Evolutionary conservation across 2,797 vertebrate species (phyloP).

Genomic region (Scolopax bukidnonensis): DNA sequence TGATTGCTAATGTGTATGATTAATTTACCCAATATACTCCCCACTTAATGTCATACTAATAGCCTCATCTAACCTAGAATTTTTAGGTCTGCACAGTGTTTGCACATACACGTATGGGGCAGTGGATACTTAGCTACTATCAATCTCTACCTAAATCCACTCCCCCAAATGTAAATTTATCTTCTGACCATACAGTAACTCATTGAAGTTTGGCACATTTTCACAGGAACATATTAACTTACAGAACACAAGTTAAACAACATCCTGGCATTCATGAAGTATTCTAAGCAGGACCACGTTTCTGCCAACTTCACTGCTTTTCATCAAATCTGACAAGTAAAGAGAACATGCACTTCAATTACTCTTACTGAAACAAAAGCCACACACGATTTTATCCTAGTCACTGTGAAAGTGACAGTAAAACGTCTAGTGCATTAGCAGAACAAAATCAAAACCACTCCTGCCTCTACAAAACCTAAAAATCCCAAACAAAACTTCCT

Average conservation of each 20-base stretch:
- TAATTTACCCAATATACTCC: background rate
- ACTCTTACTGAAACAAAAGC: constrained; percentile 2
- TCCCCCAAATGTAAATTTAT: constrained; percentile 1
- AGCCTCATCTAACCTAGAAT: background rate
- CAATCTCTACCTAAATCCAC: background rate
- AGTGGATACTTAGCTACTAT: background rate
- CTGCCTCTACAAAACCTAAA: background rate
- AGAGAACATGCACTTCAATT: background rate
- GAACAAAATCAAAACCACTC: background rate
- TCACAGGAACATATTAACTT: constrained; percentile 5
- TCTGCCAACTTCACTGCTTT: constrained; percentile 53
- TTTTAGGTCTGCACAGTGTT: background rate
- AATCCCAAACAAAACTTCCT: background rate
- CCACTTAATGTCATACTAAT: background rate
- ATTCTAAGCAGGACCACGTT: background rate
- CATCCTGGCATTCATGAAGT: background rate
- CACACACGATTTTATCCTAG: background rate
- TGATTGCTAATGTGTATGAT: background rate
- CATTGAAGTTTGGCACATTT: constrained; percentile 22
- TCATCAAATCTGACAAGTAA: constrained; percentile 35
- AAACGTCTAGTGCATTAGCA: background rate
- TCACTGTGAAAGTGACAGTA: background rate
- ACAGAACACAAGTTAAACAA: constrained; percentile 34
- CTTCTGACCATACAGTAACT: constrained; percentile 10
- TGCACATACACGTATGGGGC: rapidly evolving